Base-by-base conservation (phyloP, 2,888 invertebrate genomes). In the Netelia melanura region DNA sequence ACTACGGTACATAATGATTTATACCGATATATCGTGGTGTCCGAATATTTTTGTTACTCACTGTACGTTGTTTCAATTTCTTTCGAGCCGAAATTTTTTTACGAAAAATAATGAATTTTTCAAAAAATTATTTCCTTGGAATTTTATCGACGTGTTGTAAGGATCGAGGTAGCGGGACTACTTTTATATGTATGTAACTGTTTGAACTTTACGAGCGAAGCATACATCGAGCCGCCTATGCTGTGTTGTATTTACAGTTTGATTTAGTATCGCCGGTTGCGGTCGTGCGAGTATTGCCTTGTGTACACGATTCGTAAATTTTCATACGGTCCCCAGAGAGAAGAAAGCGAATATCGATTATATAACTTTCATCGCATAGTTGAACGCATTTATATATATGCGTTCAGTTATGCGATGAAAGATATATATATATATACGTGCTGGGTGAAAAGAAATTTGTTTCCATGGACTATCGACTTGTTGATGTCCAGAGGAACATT, bases 361-460 rank as follows among this genome's bases (percentile, higher is more conserved):
- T 54, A 54, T 25, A 30, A 54, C 52, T 70, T 70, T 54, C 70
- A 30, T 70, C 17, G 70, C 25, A 25, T 74, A 62, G 61, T 62
- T 21, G 43, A 23, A 48, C 62, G 44, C 6, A 48, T 44, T 14
- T 58, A 30, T 30, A 30, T 30, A 30, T 3, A 30, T 30, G 3
- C 30, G 3, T 3, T 3, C 30, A 1, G 3, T 3, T 3, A 30
- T 3, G 3, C 30, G 3, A 3, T 3, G 3, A 30, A 2, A 30
- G 0, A 30, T 30, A 30, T 30, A 30, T 30, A 5, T 30, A 30
- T 30, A 30, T 30, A 30, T 5, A 30, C 30, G 30, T 14, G 48
- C 48, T 11, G 11, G 14, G 14, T 48, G 48, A 48, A 48, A 48
- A 10, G 48, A 11, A 48, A 14, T 48, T 48, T 14, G 14, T 48